These are phyloP conservation scores for Pygmarrhopalites habei DNA, from an alignment of 1,140 invertebrate species.

Conservation along the genomic window DNA sequence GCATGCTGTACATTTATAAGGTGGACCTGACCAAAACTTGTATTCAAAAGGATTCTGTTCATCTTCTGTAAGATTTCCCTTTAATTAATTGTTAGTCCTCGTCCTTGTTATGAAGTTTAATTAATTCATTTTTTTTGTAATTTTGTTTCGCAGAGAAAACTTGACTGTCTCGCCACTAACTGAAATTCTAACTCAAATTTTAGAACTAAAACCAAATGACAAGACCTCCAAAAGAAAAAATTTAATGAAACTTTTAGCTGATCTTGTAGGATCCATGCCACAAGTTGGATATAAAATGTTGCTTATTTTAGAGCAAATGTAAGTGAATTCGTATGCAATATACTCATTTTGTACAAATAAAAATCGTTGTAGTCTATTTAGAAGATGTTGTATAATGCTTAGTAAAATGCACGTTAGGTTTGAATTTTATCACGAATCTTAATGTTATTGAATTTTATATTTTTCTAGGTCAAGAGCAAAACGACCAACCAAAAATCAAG, in stretches of 20 bases:
- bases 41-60: conserved; percentile 20
- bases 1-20: conserved; percentile 30
- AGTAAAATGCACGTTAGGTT: too few relatives aligned
- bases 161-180: conserved; percentile 24
- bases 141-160: conserved; percentile 29
- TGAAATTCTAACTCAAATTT: conserved; percentile 23
- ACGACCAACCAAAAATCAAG: conserved; percentile 4
- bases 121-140: too few relatives aligned
- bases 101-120: conserved; percentile 4
- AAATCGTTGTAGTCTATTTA: too few relatives aligned
- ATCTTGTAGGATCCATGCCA: conserved; percentile 25
- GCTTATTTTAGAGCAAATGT: conserved; percentile 28
- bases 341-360: too few relatives aligned
- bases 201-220: conserved; percentile 31
- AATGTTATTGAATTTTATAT: neutral
- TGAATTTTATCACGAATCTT: too few relatives aligned
- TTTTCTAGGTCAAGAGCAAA: conserved; percentile 1
- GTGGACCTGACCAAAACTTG: conserved; percentile 27
- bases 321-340: conserved; percentile 12
- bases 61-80: conserved; percentile 25
- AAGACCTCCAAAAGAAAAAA: conserved; percentile 31
- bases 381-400: too few relatives aligned
- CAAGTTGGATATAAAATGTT: conserved; percentile 29
- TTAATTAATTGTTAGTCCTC: neutral
- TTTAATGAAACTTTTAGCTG: conserved; percentile 26